phyloP scores from a whole-genome alignment of 2,888 invertebrate genomes.

The Steinernema carpocapsae region DNA sequence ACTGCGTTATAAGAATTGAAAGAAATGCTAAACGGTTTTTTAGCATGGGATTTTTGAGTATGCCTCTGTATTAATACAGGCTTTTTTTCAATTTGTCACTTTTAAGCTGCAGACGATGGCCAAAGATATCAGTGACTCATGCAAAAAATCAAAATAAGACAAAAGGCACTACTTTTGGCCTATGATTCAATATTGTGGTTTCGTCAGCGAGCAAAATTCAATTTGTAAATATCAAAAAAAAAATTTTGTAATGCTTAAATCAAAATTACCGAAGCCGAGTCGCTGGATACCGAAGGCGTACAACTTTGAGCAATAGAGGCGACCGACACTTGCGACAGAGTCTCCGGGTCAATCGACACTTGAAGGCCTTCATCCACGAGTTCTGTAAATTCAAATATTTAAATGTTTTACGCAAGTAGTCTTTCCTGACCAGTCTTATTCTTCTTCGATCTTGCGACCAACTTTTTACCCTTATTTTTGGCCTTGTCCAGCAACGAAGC shows the following conservation, averaged over 20 bases:
- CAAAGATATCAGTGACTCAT: too few relatives aligned
- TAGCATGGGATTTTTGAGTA: too few relatives aligned
- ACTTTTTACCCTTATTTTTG: conserved; percentile 48
- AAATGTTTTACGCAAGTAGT: neutral
- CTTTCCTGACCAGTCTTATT: conserved; percentile 39
- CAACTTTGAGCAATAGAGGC: neutral
- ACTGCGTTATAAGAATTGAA: too few relatives aligned
- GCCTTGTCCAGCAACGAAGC: conserved; percentile 52
- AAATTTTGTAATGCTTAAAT: neutral
- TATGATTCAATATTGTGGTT: too few relatives aligned
- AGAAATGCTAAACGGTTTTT: too few relatives aligned
- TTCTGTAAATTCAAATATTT: neutral
- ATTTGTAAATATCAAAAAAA: too few relatives aligned
- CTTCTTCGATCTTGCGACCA: conserved; percentile 49
- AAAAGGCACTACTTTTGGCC: too few relatives aligned
- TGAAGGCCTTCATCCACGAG: neutral
- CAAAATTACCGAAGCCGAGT: conserved; percentile 14
- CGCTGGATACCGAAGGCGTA: conserved; percentile 17
- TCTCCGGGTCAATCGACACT: conserved; percentile 16
- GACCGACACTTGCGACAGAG: conserved; percentile 3
- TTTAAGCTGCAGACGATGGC: too few relatives aligned
- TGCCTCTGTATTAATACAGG: too few relatives aligned
- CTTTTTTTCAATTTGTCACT: too few relatives aligned
- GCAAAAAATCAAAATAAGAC: too few relatives aligned
- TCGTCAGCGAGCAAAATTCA: too few relatives aligned